These are phyloP conservation scores for Apeltes quadracus DNA, from an alignment of 2,113 vertebrate species.

Conservation along the genomic window DNA sequence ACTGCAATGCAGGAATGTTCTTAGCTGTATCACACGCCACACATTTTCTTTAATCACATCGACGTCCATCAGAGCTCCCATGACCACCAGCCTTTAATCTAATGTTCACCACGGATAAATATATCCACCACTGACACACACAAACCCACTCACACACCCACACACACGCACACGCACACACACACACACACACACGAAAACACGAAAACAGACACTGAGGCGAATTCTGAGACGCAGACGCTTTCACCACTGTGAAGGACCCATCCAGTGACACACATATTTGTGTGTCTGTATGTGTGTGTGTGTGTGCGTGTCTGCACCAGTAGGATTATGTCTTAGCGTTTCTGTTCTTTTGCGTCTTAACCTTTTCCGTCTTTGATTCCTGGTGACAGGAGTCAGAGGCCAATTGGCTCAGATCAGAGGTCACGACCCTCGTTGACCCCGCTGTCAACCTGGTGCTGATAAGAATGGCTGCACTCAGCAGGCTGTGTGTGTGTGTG, in stretches of 20 bases:
- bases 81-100: conserved; percentile 77
- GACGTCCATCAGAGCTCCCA: conserved; percentile 71
- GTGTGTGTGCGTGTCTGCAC: conserved; percentile 12
- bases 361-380: conserved; percentile 64
- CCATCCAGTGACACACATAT: conserved; percentile 34
- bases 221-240: conserved; percentile 20
- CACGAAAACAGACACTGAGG: background rate
- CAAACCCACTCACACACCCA: conserved; percentile 2
- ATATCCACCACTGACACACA: conserved; percentile 44
- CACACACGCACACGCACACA: background rate
- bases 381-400: conserved; percentile 69
- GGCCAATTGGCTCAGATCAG: conserved; percentile 70
- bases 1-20: conserved; percentile 68
- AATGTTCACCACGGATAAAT: conserved; percentile 71
- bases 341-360: conserved; percentile 58
- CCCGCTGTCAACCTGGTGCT: conserved; percentile 64
- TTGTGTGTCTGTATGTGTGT: conserved; percentile 7
- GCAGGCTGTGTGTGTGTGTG: too few relatives aligned
- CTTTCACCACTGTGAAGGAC: conserved; percentile 41
- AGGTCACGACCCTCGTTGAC: conserved; percentile 68
- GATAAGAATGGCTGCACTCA: conserved; percentile 58
- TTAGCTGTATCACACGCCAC: conserved; percentile 74
- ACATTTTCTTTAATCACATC: conserved; percentile 78
- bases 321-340: conserved; percentile 59
- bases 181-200: conserved; percentile 10